phyloP scores from a whole-genome alignment of 2,888 invertebrate genomes.

The Phaedon cochleariae region DNA sequence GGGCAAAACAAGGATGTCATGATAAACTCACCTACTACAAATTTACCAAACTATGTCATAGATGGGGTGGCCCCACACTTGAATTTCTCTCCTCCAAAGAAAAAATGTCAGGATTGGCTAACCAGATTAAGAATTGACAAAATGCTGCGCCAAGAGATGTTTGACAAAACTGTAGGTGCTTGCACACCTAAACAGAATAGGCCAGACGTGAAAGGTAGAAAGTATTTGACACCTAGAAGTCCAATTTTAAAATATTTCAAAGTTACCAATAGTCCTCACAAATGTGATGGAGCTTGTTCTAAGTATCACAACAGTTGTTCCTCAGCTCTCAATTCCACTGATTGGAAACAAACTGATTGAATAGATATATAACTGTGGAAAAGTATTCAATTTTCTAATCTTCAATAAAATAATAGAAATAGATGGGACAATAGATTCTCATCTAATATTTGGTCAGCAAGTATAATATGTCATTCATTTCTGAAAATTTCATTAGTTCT shows the following conservation, averaged over 20 bases:
- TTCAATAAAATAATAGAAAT: too few relatives aligned
- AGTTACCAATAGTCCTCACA: constrained; percentile 47
- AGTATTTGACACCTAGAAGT: constrained; percentile 44
- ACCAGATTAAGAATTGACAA: constrained; percentile 71
- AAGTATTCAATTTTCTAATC: too few relatives aligned
- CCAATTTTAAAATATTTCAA: constrained; percentile 55
- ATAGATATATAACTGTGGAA: too few relatives aligned
- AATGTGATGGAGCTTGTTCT: constrained; percentile 34
- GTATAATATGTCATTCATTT: too few relatives aligned
- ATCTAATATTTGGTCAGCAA: too few relatives aligned
- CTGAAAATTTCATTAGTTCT: too few relatives aligned
- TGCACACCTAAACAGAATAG: constrained; percentile 50
- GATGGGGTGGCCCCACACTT: constrained; percentile 82
- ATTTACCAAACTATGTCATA: constrained; percentile 79
- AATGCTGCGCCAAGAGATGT: constrained; percentile 47
- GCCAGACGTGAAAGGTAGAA: constrained; percentile 43
- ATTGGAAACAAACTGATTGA: constrained; percentile 4
- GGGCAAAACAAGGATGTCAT: constrained; percentile 26
- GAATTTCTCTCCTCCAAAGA: constrained; percentile 74
- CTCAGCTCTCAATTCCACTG: neutral
- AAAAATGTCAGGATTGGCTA: constrained; percentile 76
- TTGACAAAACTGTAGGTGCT: constrained; percentile 30
- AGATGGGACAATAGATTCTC: too few relatives aligned
- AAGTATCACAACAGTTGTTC: constrained; percentile 28
- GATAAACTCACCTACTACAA: constrained; percentile 69